phyloP scores from a whole-genome alignment of 2,797 vertebrate genomes.

The Pseudomugil gertrudae region DNA sequence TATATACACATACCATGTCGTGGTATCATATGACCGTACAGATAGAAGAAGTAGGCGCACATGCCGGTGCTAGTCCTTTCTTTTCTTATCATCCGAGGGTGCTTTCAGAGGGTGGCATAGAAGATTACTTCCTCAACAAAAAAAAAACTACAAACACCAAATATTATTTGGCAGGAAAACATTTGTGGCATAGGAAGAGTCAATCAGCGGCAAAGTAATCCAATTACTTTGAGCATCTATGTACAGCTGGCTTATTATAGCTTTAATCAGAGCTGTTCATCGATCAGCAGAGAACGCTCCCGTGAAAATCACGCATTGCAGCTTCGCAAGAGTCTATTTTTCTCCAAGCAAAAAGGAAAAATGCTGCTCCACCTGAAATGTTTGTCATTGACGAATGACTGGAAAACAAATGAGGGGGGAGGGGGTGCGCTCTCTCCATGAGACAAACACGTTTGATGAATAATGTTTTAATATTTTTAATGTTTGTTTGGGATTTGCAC shows the following conservation, averaged over 20 bases:
- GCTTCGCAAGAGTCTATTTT: conserved; percentile 16
- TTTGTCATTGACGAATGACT: conserved; percentile 17
- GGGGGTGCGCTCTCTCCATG: not conserved
- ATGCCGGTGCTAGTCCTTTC: conserved; percentile 64
- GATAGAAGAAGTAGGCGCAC: conserved; percentile 57
- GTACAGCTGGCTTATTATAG: conserved; percentile 5
- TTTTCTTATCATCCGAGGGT: conserved; percentile 42
- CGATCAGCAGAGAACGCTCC: not conserved
- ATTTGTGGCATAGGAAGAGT: conserved; percentile 8
- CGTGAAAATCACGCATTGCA: conserved; percentile 5
- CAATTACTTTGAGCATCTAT: conserved; percentile 15
- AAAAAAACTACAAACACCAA: conserved; percentile 45
- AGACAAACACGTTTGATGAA: too few species aligned
- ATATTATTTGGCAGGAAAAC: conserved; percentile 37
- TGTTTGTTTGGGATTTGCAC: conserved; percentile 55
- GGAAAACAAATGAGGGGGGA: conserved; percentile 15
- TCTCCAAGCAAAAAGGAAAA: conserved; percentile 14
- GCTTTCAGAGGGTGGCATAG: conserved; percentile 35
- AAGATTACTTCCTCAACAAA: conserved; percentile 19
- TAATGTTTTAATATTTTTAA: conserved; percentile 31
- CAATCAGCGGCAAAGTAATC: conserved; percentile 8
- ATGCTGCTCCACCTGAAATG: conserved; percentile 28
- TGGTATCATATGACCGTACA: conserved; percentile 57
- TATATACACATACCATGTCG: conserved; percentile 64
- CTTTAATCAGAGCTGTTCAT: conserved; percentile 13